phyloP scores from a whole-genome alignment of 2,888 invertebrate species.

The Melipona beecheii region DNA sequence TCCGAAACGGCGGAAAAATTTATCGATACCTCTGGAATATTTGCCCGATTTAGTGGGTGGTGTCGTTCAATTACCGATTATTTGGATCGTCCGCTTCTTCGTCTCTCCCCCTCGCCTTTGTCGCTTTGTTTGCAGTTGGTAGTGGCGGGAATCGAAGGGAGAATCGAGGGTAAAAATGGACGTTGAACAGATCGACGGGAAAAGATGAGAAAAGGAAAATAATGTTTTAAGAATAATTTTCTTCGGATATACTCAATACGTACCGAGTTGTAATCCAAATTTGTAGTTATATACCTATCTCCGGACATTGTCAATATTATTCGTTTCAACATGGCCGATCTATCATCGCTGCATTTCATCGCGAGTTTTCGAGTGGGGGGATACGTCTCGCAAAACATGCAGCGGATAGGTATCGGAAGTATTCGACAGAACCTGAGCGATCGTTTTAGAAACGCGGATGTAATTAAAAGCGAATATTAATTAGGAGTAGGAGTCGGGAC shows the following conservation, averaged over 20 bases:
- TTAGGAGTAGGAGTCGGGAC: conserved; percentile 14
- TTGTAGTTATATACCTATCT: no score
- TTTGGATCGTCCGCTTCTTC: background rate
- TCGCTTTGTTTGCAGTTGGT: background rate
- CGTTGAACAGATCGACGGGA: no score
- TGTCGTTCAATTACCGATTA: conserved; percentile 34
- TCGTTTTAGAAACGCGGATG: conserved; percentile 28
- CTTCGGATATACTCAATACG: no score
- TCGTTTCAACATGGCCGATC: background rate
- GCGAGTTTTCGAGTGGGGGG: background rate
- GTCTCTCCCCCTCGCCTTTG: no score
- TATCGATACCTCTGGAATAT: conserved; percentile 14
- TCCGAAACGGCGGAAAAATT: conserved; percentile 20
- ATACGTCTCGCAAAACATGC: background rate
- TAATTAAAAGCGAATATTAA: conserved; percentile 47
- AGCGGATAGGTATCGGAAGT: background rate
- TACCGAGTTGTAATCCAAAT: no score
- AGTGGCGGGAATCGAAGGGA: background rate
- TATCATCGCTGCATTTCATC: background rate
- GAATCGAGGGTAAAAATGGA: background rate
- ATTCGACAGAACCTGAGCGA: background rate
- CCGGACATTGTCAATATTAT: no score
- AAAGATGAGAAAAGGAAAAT: no score
- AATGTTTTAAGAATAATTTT: no score
- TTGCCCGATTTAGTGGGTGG: conserved; percentile 1